Evolutionary conservation across 1,140 invertebrate species (phyloP).

Genomic region (Drosophila kikkawai): DNA sequence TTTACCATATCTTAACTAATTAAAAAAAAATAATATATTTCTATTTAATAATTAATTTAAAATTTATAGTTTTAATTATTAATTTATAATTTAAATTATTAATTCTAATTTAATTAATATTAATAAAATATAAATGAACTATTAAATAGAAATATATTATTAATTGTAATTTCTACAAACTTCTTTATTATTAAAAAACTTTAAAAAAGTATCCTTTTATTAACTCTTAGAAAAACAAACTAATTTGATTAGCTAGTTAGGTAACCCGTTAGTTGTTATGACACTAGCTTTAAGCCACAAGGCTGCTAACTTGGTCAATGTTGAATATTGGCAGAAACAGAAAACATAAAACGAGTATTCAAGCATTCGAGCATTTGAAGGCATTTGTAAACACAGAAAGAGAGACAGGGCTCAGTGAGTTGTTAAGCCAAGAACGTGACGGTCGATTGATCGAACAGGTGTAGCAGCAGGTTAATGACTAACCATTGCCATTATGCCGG

Average conservation of each 20-base stretch:
- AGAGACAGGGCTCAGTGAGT: slow-evolving; percentile 54
- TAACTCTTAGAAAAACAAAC: not conserved
- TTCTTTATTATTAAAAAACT: not conserved
- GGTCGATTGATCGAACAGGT: slow-evolving; percentile 27
- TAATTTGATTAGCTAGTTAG: slow-evolving; percentile 26
- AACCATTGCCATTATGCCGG: slow-evolving; percentile 39
- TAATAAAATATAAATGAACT: too few relatives aligned
- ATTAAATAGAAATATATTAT: too few relatives aligned
- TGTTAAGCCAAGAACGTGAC: slow-evolving; percentile 64
- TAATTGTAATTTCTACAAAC: too few relatives aligned
- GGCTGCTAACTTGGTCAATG: slow-evolving; percentile 75
- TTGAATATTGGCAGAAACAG: slow-evolving; percentile 62
- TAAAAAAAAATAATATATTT: too few relatives aligned
- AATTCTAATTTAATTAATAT: too few relatives aligned
- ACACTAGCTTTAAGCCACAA: slow-evolving; percentile 9
- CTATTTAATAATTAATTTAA: too few relatives aligned
- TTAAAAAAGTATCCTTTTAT: not conserved
- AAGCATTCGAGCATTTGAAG: slow-evolving; percentile 47
- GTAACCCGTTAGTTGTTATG: slow-evolving; percentile 1
- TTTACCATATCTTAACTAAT: too few relatives aligned
- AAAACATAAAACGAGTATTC: slow-evolving; percentile 38
- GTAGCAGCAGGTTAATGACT: slow-evolving; percentile 3
- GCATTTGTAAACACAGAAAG: slow-evolving; percentile 59
- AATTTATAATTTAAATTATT: too few relatives aligned
- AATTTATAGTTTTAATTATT: too few relatives aligned